Evolutionary conservation across 2,113 vertebrate genomes (phyloP).

Genomic region (Oncorhynchus kisutch): DNA sequence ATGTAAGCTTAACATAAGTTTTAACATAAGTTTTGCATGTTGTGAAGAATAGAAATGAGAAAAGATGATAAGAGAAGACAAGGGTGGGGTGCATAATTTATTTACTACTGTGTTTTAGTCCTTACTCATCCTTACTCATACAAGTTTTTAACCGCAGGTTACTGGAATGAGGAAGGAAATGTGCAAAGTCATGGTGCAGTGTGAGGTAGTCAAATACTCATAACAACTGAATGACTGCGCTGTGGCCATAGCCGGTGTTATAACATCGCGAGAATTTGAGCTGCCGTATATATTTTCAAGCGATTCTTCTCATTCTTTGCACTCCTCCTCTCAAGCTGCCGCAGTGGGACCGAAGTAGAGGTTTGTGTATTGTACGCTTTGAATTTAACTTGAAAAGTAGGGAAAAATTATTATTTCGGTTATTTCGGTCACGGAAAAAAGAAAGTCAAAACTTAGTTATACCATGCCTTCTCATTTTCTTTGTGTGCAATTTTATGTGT

Average conservation of each 20-base stretch:
- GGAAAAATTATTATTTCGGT: not conserved
- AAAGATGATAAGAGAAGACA: no score
- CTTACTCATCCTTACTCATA: not conserved
- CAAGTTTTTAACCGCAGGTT: not conserved
- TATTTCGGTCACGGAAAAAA: not conserved
- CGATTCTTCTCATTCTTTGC: not conserved
- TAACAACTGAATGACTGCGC: not conserved
- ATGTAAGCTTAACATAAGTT: not conserved
- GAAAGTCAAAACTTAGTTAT: not conserved
- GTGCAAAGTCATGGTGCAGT: constrained; percentile 72
- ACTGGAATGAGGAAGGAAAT: constrained; percentile 25
- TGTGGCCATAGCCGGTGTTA: not conserved
- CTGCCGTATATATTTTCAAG: constrained; percentile 47
- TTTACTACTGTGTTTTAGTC: not conserved
- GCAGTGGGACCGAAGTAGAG: not conserved
- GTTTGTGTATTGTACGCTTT: constrained; percentile 32
- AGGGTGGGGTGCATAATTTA: not conserved
- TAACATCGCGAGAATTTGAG: constrained; percentile 67
- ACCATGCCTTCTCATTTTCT: not conserved
- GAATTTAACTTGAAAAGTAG: not conserved
- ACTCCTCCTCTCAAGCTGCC: not conserved
- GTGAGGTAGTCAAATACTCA: not conserved
- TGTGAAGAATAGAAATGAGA: not conserved
- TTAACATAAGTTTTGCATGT: not conserved
- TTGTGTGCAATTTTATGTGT: not conserved